These are phyloP conservation scores for Colius striatus DNA, from an alignment of 2,113 vertebrate species.

Conservation along the genomic window DNA sequence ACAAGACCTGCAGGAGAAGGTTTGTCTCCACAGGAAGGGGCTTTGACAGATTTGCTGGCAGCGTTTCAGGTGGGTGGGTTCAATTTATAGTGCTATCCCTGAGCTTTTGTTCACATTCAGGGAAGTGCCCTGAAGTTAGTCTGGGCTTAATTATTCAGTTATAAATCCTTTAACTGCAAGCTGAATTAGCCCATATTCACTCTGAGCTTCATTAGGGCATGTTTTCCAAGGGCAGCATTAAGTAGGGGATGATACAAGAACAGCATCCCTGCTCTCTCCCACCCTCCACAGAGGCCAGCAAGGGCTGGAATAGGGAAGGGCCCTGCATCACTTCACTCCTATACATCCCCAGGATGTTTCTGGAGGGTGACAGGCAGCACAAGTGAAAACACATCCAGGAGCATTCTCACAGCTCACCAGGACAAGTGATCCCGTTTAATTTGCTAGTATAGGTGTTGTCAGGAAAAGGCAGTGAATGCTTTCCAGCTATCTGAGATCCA, in stretches of 20 bases:
- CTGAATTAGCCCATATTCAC: background rate
- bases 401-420: background rate
- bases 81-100: background rate
- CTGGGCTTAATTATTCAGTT: constrained; percentile 35
- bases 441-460: background rate
- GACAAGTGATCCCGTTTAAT: background rate
- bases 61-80: background rate
- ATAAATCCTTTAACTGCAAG: constrained; percentile 3
- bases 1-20: constrained; percentile 43
- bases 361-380: background rate
- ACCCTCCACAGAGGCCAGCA: background rate
- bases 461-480: background rate
- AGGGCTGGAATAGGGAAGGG: background rate
- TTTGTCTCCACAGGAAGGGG: constrained; percentile 14
- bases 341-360: background rate
- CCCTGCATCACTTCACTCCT: background rate
- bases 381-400: background rate
- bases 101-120: constrained; percentile 35
- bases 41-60: constrained; percentile 49
- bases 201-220: background rate
- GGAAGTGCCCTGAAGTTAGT: constrained; percentile 32
- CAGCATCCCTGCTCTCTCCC: background rate
- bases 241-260: background rate
- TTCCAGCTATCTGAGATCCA: background rate
- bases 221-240: background rate